A percentile compares a stretch with the other conserved stretches of the same genome.
Evolutionary conservation across 2,113 vertebrate species (phyloP).

Genomic region (Ceyx cyanopectus): DNA sequence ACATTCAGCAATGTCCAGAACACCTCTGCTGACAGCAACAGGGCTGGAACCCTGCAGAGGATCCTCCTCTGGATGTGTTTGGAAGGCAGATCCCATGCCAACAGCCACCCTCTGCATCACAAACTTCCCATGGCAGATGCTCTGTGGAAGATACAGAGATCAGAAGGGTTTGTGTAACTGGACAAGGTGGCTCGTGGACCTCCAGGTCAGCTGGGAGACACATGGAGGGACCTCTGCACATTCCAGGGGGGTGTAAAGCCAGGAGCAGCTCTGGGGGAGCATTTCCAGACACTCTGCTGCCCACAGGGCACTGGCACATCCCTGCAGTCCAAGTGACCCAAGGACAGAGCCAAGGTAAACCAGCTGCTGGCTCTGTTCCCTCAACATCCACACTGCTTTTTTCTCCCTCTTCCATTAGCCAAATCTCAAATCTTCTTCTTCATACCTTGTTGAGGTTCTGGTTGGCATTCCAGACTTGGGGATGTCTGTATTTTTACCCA

Average conservation of each 20-base stretch:
- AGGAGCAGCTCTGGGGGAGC: background rate
- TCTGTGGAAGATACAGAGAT: no score
- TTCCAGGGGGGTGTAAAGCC: background rate
- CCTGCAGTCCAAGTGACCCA: background rate
- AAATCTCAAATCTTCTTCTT: background rate
- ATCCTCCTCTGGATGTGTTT: no score
- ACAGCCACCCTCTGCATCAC: no score
- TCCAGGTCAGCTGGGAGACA: no score
- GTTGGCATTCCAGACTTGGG: background rate
- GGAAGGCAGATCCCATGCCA: no score
- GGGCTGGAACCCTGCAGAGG: no score
- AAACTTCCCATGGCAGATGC: no score
- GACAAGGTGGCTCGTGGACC: no score
- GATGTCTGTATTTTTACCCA: background rate
- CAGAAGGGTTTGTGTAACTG: no score
- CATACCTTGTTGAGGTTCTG: background rate
- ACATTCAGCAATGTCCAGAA: no score
- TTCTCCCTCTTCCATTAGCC: background rate
- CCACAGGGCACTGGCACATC: background rate
- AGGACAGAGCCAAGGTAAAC: background rate
- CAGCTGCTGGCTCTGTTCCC: background rate
- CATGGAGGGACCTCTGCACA: no score
- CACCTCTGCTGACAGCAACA: no score
- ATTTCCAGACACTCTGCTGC: background rate
- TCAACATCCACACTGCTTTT: background rate